Base-by-base conservation (phyloP, 37 sponge, comb jelly and placozoan genomes). In the Aphrocallistes beatrix region DNA sequence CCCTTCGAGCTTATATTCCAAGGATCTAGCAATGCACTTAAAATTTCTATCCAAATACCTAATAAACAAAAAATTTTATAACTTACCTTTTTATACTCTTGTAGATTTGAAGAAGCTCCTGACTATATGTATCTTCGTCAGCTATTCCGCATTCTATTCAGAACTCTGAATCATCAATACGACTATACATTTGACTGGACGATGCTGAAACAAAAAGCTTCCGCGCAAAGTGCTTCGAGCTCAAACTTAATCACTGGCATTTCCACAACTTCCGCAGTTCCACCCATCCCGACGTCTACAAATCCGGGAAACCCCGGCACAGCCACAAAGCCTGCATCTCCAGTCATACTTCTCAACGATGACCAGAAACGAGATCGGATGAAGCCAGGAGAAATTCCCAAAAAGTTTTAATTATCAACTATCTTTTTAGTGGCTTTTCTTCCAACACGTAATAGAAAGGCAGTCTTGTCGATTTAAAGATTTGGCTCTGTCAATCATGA, bases 101-200 rank as follows among this genome's bases (percentile, higher is more conserved):
- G 13, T 13, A 85, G 99, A 47, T 98, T 98, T 83, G 99, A 98
- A 81, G 99, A 98, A 85, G 94, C 94, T 1, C 99, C 99, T 9
- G 99, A 98, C 85, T 98, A 98, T 91, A 98, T 98, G 99, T 98
- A 98, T 83, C 90, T 98, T 3, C 83, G 99, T 0, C 99, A 98
- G 69, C 86, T 98, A 47, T 98, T 95, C 83, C 90, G 99, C 0
- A 95, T 98, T 19, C 93, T 98, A 51, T 98, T 98, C 88, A 92
- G 96, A 60, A 95, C 99, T 0, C 91, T 98, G 82, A 98, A 95
- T 83, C 99, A 98, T 82, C 92, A 93, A 82, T 98, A 98, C 51
- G 99, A 98, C 89, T 98, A 95, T 89, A 92, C 94, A 10, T 98
- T 98, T 84, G 99, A 98, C 87, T 98, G 99, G 99, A 98, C 99